phyloP scores from a whole-genome alignment of 2,797 vertebrate species.

The Cossypha polioptera region DNA sequence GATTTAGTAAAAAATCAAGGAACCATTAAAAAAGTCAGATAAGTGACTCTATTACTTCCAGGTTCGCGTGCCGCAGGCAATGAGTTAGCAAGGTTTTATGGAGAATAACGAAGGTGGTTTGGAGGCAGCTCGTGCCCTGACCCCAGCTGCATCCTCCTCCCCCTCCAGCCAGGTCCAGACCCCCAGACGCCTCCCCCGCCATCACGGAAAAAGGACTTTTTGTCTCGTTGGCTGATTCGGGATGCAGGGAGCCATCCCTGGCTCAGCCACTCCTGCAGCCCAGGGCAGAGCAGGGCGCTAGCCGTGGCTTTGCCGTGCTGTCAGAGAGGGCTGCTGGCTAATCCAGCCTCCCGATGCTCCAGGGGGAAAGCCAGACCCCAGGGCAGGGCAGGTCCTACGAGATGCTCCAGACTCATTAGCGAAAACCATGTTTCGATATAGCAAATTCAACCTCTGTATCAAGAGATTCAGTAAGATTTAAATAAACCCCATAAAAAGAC shows the following conservation, averaged over 20 bases:
- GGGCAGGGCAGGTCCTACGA: not conserved
- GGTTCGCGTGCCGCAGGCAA: not conserved
- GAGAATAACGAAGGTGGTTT: not conserved
- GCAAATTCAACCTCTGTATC: not conserved
- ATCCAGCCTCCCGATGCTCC: fast-evolving
- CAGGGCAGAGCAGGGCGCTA: not conserved
- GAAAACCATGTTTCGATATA: not conserved
- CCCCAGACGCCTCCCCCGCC: fast-evolving
- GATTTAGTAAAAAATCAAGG: not conserved
- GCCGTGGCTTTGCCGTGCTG: not conserved
- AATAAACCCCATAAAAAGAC: not conserved
- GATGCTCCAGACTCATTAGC: not conserved
- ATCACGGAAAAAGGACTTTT: not conserved
- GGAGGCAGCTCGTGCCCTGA: not conserved
- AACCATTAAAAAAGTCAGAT: not conserved
- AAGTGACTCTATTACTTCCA: not conserved
- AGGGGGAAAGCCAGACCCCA: not conserved
- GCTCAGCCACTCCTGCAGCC: not conserved
- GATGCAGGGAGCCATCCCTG: not conserved
- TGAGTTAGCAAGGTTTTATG: slow-evolving; percentile 14
- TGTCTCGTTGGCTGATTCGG: not conserved
- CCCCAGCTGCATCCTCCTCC: not conserved
- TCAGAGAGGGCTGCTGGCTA: not conserved
- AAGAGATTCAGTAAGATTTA: not conserved
- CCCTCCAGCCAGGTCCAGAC: not conserved